Conservation (phyloP, 2,113 vertebrate species). For the Bostrychus sinensis region DNA sequence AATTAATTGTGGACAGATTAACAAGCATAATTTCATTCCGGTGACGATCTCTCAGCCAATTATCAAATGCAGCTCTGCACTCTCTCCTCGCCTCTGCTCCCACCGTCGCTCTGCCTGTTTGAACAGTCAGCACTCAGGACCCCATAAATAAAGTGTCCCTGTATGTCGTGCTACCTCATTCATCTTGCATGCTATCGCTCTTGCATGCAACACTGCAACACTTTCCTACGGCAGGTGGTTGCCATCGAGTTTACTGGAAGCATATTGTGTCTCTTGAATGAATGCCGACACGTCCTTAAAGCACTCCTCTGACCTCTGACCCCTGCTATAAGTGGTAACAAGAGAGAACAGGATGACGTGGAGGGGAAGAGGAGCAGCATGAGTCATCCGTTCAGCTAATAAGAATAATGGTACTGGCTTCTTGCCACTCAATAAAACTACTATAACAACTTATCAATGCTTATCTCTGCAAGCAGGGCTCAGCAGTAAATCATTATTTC, state of each 20-base stretch:
- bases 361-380: conserved; percentile 24
- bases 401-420: conserved; percentile 46
- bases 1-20: conserved; percentile 81
- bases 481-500: not conserved
- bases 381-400: conserved; percentile 61
- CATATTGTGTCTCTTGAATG: not conserved
- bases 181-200: conserved; percentile 27
- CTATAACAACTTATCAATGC: conserved; percentile 25
- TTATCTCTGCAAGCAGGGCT: not conserved
- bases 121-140: conserved; percentile 49
- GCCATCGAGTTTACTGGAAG: conserved; percentile 11
- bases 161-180: conserved; percentile 45
- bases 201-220: not conserved
- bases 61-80: conserved; percentile 67
- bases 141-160: conserved; percentile 62
- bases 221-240: conserved; percentile 21
- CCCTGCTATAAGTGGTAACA: conserved; percentile 43
- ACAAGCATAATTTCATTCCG: conserved; percentile 80
- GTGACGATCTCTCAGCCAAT: conserved; percentile 77
- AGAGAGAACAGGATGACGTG: conserved; percentile 17
- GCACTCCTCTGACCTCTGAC: conserved; percentile 43
- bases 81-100: conserved; percentile 39
- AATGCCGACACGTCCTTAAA: conserved; percentile 30
- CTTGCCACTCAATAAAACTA: conserved; percentile 24
- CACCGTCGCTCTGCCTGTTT: conserved; percentile 32